These are phyloP conservation scores for Ataeniobius toweri DNA, from an alignment of 2,797 vertebrate genomes.

Conservation along the genomic window DNA sequence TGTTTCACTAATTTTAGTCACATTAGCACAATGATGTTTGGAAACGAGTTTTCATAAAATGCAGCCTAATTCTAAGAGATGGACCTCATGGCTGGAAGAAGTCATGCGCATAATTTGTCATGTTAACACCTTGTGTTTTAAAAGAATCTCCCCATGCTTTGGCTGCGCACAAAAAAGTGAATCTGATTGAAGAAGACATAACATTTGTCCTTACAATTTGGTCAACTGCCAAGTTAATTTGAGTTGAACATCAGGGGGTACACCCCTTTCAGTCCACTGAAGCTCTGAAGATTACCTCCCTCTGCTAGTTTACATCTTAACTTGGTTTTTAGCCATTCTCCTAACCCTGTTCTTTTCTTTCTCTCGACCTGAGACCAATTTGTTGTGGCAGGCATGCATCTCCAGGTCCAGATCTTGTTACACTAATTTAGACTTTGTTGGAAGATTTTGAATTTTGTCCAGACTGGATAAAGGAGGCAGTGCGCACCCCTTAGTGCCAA, in stretches of 20 bases:
- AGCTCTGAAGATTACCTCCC: constrained; percentile 77
- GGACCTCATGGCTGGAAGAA: background rate
- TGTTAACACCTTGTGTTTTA: background rate
- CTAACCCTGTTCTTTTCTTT: constrained; percentile 36
- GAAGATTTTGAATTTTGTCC: constrained; percentile 76
- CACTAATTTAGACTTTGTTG: constrained; percentile 79
- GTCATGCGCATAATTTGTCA: background rate
- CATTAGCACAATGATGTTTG: too few relatives aligned
- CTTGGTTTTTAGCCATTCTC: constrained; percentile 58
- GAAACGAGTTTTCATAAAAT: too few relatives aligned
- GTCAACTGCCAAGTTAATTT: constrained; percentile 65
- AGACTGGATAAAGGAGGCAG: constrained; percentile 74
- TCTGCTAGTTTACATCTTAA: constrained; percentile 74
- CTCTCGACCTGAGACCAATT: constrained; percentile 80
- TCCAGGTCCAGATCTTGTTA: constrained; percentile 82
- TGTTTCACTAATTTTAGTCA: background rate
- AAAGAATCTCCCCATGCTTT: constrained; percentile 12
- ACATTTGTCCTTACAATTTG: constrained; percentile 81
- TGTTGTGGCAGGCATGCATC: constrained; percentile 82
- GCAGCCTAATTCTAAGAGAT: background rate
- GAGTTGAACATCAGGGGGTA: constrained; percentile 71
- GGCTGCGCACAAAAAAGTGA: constrained; percentile 53
- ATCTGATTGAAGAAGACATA: constrained; percentile 78
- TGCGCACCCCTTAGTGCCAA: constrained; percentile 61
- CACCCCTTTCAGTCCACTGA: constrained; percentile 68